Conservation (phyloP, 2,888 invertebrate genomes). For the Volucella zonaria region DNA sequence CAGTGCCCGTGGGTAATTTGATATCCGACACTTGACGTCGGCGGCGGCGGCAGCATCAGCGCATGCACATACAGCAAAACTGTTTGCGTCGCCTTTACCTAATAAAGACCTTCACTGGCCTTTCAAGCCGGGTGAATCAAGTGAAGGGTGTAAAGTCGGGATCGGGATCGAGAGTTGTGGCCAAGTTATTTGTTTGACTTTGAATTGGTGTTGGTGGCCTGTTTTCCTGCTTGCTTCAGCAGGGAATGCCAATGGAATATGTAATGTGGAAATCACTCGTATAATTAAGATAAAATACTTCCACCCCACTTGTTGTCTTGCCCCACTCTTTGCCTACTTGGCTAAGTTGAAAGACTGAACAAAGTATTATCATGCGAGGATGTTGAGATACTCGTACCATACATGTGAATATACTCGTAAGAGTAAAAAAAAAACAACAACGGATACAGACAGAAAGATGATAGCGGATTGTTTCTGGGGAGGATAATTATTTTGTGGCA, state of each 20-base stretch:
- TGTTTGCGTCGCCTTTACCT: constrained; percentile 58
- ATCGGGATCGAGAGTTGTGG: constrained; percentile 18
- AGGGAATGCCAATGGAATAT: background rate
- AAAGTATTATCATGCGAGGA: constrained; percentile 54
- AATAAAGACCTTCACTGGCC: constrained; percentile 70
- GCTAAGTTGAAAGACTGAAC: constrained; percentile 50
- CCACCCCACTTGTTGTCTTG: constrained; percentile 48
- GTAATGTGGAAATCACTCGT: constrained; percentile 60
- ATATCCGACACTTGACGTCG: constrained; percentile 73
- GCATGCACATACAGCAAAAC: constrained; percentile 53
- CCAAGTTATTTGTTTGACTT: constrained; percentile 20
- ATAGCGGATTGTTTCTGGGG: constrained; percentile 59
- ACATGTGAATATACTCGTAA: no score
- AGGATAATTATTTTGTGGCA: constrained; percentile 72
- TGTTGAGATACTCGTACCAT: no score
- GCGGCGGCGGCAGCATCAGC: constrained; percentile 21
- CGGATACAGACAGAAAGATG: constrained; percentile 60
- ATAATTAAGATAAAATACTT: constrained; percentile 73
- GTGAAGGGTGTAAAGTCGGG: constrained; percentile 45
- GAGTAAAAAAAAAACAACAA: no score
- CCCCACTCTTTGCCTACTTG: constrained; percentile 12
- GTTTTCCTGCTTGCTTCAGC: constrained; percentile 51
- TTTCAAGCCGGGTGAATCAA: constrained; percentile 41
- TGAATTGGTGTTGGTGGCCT: constrained; percentile 33
- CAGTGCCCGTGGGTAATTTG: constrained; percentile 73